Percentiles rank a stretch among this genome's conserved stretches.
Evolutionary conservation across 2,797 vertebrate genomes (phyloP).

Genomic region (Acipenser ruthenus): DNA sequence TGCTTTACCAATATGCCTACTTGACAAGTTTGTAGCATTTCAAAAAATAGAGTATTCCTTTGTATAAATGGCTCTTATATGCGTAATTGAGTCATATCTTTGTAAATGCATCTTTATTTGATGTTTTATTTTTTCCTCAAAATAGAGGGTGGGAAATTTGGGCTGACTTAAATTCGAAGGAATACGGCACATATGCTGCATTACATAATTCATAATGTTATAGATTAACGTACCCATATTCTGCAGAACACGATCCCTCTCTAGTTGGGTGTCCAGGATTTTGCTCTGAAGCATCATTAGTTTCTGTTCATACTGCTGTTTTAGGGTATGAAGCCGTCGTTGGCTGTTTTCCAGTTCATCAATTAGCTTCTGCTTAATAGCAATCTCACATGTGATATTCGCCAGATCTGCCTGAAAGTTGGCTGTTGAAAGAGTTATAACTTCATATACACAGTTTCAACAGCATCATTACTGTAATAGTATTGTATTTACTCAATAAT

Average conservation of each 20-base stretch:
- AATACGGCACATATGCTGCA: not conserved
- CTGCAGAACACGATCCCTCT: slow-evolving; percentile 91
- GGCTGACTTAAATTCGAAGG: not conserved
- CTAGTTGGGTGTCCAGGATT: slow-evolving; percentile 90
- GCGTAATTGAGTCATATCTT: too few species aligned
- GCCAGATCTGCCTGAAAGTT: slow-evolving; percentile 88
- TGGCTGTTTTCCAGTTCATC: slow-evolving; percentile 97
- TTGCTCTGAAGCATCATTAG: slow-evolving; percentile 90
- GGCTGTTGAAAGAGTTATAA: slow-evolving; percentile 46
- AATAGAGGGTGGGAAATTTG: not conserved
- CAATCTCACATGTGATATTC: slow-evolving; percentile 97
- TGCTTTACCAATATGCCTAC: too few species aligned
- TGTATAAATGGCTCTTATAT: too few species aligned
- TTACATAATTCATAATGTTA: slow-evolving; percentile 8
- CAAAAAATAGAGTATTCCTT: slow-evolving; percentile 1
- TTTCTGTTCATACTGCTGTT: slow-evolving; percentile 93
- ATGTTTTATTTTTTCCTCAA: too few species aligned
- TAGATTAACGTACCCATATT: slow-evolving; percentile 69
- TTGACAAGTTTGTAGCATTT: not conserved
- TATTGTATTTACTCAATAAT: too few species aligned
- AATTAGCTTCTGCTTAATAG: slow-evolving; percentile 95
- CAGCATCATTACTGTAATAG: too few species aligned
- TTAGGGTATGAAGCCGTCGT: slow-evolving; percentile 83
- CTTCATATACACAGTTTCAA: too few species aligned
- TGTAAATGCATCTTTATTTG: too few species aligned